phyloP scores from a whole-genome alignment of 2,888 invertebrate genomes.

The Boloria euphrosyne region DNA sequence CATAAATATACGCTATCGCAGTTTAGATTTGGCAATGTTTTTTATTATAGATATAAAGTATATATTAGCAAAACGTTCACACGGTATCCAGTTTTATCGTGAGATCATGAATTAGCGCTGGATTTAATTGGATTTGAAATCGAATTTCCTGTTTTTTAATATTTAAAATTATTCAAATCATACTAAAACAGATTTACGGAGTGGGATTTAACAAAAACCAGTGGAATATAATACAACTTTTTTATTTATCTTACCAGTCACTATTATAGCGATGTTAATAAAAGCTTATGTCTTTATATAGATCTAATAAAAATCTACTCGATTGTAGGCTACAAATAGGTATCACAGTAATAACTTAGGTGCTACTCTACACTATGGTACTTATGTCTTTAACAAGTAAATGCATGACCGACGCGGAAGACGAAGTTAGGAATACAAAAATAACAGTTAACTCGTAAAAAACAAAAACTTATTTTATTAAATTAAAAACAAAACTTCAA shows the following conservation, averaged over 20 bases:
- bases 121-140: slow-evolving; percentile 20
- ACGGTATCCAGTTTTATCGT: slow-evolving; percentile 27
- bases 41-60: not conserved
- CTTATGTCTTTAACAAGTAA: slow-evolving; percentile 54
- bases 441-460: slow-evolving; percentile 60
- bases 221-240: slow-evolving; percentile 28
- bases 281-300: slow-evolving; percentile 41
- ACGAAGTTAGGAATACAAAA: slow-evolving; percentile 71
- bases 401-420: slow-evolving; percentile 70
- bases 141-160: slow-evolving; percentile 10
- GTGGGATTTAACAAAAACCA: slow-evolving; percentile 33
- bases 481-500: slow-evolving; percentile 75
- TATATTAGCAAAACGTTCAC: slow-evolving; percentile 21
- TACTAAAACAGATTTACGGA: not conserved
- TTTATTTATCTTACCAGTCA: slow-evolving; percentile 37
- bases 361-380: slow-evolving; percentile 60
- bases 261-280: slow-evolving; percentile 34
- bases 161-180: slow-evolving; percentile 1
- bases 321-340: slow-evolving; percentile 52
- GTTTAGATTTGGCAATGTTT: slow-evolving; percentile 19
- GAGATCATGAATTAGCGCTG: slow-evolving; percentile 17
- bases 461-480: slow-evolving; percentile 76
- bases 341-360: slow-evolving; percentile 70
- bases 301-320: slow-evolving; percentile 44
- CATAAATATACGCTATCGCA: not conserved